A percentile compares a stretch with the other conserved stretches of the same genome.
These are phyloP conservation scores for Zeugodacus cucurbitae DNA, from an alignment of 1,140 invertebrate genomes.

Conservation along the genomic window DNA sequence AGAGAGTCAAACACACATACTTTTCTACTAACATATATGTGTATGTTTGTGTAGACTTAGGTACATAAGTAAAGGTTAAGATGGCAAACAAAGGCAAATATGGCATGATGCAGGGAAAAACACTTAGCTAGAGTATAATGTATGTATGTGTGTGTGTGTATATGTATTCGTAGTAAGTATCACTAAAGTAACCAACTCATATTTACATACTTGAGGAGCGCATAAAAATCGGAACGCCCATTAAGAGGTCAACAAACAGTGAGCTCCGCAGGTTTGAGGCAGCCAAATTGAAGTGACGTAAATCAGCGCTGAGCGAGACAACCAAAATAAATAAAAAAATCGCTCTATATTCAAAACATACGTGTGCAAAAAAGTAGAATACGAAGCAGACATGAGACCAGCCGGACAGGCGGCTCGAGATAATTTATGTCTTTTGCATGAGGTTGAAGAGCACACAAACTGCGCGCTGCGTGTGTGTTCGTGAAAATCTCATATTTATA, in stretches of 20 bases:
- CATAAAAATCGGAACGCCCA: neutral
- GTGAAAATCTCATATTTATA: neutral
- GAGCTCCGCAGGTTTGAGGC: neutral
- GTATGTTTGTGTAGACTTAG: neutral
- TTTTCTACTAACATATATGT: neutral
- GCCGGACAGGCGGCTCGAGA: neutral
- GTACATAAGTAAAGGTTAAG: neutral
- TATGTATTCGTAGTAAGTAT: neutral
- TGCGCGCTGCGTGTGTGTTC: neutral
- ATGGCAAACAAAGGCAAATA: neutral
- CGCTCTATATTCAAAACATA: neutral
- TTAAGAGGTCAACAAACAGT: neutral
- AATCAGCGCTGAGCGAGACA: neutral
- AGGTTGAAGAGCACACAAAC: neutral
- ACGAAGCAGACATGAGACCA: neutral
- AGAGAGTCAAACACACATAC: neutral
- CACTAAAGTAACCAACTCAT: neutral
- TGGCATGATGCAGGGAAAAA: neutral
- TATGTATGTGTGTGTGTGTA: neutral
- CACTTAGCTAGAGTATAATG: neutral
- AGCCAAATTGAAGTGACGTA: neutral
- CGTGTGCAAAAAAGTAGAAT: neutral
- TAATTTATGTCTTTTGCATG: conserved; percentile 8
- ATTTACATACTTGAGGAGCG: neutral
- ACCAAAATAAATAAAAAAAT: neutral